phyloP scores from a whole-genome alignment of 2,797 vertebrate species.

The Pantherophis alleghaniensis region DNA sequence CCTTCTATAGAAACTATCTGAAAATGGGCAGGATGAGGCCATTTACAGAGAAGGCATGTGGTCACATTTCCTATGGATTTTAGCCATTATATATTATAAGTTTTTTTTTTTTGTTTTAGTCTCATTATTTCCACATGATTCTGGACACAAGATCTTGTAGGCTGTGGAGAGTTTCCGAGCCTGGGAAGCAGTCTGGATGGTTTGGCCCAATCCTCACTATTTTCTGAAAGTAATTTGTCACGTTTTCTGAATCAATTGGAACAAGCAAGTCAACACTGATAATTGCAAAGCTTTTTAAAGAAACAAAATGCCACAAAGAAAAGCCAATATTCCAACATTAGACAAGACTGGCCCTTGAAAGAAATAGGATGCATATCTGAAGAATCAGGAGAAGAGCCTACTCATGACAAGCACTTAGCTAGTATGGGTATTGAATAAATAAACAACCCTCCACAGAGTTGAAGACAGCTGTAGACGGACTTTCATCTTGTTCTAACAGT shows the following conservation, averaged over 20 bases:
- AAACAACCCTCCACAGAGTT: not conserved
- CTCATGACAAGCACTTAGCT: not conserved
- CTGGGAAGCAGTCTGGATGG: not conserved
- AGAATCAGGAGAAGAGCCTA: not conserved
- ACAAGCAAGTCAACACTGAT: not conserved
- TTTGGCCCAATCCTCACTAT: not conserved
- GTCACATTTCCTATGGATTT: not conserved
- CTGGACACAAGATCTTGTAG: not conserved
- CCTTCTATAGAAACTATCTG: not conserved
- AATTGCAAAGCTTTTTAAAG: not conserved
- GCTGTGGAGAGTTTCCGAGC: not conserved
- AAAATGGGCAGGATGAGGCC: not conserved
- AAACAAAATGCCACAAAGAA: not conserved
- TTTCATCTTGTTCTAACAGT: not conserved
- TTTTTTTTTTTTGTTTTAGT: not conserved
- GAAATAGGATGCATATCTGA: not conserved
- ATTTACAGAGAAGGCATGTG: not conserved
- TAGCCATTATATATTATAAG: not conserved
- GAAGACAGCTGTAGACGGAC: not conserved
- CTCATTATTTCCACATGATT: not conserved
- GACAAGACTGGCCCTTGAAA: not conserved
- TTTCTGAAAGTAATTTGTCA: not conserved
- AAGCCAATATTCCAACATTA: not conserved
- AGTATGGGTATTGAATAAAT: not conserved
- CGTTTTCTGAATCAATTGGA: not conserved